Conservation (phyloP, 2,888 invertebrate genomes). For the Alsophila aescularia region DNA sequence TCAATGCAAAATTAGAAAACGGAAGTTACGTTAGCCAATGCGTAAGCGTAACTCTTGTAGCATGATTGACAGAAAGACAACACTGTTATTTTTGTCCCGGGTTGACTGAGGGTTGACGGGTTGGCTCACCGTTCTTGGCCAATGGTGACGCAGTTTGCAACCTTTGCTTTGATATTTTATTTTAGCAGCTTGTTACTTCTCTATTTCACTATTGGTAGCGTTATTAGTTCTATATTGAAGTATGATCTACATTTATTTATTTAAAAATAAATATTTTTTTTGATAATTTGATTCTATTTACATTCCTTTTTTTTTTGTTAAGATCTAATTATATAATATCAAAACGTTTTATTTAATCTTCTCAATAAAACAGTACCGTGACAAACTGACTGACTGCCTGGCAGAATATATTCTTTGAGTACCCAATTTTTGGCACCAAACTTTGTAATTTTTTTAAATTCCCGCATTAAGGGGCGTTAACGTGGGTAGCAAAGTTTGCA, state of each 20-base stretch:
- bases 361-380: no score
- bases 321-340: no score
- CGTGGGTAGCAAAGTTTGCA: no score
- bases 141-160: constrained; percentile 53
- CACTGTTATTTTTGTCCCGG: constrained; percentile 48
- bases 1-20: constrained; percentile 5
- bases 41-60: not conserved
- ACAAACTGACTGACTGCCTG: no score
- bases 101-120: constrained; percentile 44
- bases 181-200: not conserved
- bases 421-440: no score
- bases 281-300: no score
- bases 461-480: no score
- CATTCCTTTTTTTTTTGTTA: no score
- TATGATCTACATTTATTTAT: not conserved
- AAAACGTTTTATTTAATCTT: no score
- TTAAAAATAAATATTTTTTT: not conserved
- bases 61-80: constrained; percentile 48
- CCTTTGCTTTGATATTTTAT: constrained; percentile 50
- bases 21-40: not conserved
- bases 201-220: not conserved
- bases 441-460: no score
- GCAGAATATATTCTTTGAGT: no score
- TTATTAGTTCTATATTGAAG: no score
- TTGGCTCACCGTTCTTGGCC: constrained; percentile 47